Conservation (phyloP, 1,140 invertebrate species). For the Telenomus remus region DNA sequence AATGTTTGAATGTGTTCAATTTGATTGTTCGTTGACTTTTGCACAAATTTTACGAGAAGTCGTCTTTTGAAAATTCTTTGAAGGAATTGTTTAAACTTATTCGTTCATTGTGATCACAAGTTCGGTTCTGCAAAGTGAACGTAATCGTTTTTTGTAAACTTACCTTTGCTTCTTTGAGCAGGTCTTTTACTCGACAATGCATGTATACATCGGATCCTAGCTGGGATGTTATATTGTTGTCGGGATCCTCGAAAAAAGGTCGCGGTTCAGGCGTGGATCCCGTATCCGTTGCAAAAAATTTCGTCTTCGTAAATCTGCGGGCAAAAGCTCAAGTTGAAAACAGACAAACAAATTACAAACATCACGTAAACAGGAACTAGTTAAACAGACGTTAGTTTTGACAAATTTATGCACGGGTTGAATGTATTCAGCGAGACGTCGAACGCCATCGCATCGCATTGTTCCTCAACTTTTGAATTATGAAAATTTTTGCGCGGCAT, state of each 20-base stretch:
- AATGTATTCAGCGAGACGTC: conserved; percentile 32
- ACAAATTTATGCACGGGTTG: conserved; percentile 26
- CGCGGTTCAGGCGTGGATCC: conserved; percentile 75
- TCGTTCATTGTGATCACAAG: too few relatives aligned
- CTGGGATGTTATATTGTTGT: conserved; percentile 79
- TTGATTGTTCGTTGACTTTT: too few relatives aligned
- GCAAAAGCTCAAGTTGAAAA: too few relatives aligned
- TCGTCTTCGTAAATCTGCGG: conserved; percentile 74
- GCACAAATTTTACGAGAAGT: too few relatives aligned
- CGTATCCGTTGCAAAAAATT: conserved; percentile 69
- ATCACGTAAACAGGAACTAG: conserved; percentile 33
- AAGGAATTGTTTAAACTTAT: too few relatives aligned
- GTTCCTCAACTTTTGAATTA: conserved; percentile 45
- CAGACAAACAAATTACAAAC: conserved; percentile 27
- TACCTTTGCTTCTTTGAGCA: conserved; percentile 80
- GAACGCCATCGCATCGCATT: conserved; percentile 31
- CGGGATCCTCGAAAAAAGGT: conserved; percentile 77
- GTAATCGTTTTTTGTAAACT: too few relatives aligned
- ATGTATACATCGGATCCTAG: conserved; percentile 78
- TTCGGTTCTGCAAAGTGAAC: too few relatives aligned
- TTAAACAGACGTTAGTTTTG: conserved; percentile 39
- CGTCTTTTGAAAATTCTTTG: too few relatives aligned
- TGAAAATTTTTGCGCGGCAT: conserved; percentile 49
- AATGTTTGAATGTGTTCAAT: too few relatives aligned
- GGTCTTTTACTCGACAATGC: conserved; percentile 80